Conservation (phyloP, 2,797 vertebrate species). For the Coccyzus lansbergi region DNA sequence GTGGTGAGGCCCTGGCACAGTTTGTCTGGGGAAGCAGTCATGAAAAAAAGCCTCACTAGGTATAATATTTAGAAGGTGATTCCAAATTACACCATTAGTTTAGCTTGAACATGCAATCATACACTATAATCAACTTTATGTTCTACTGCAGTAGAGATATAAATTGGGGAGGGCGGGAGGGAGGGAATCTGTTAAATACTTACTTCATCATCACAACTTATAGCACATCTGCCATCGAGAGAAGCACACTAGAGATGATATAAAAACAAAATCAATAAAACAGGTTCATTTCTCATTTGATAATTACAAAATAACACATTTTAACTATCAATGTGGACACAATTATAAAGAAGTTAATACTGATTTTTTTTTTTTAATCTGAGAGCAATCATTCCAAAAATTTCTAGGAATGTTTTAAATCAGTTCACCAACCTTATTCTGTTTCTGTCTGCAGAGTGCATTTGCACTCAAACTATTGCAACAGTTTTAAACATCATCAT, state of each 20-base stretch:
- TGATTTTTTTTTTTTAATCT: neutral
- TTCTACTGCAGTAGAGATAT: neutral
- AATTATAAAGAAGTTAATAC: neutral
- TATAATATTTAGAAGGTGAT: neutral
- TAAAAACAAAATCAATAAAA: neutral
- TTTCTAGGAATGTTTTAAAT: too few relatives aligned
- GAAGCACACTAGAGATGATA: constrained; percentile 86
- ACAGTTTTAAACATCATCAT: too few relatives aligned
- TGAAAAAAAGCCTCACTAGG: neutral
- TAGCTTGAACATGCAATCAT: too few relatives aligned
- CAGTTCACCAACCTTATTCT: too few relatives aligned
- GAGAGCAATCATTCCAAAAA: too few relatives aligned
- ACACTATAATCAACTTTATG: neutral
- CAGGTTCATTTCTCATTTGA: neutral
- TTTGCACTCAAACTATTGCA: too few relatives aligned
- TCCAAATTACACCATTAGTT: neutral
- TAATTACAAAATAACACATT: neutral
- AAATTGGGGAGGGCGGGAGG: neutral
- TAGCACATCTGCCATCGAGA: constrained; percentile 93
- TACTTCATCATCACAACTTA: constrained; percentile 97
- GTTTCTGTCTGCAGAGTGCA: too few relatives aligned
- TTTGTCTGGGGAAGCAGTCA: too few relatives aligned
- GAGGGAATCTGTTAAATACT: constrained; percentile 44
- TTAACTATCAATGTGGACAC: neutral
- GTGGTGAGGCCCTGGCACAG: too few relatives aligned